Evolutionary conservation across 2,888 invertebrate species (phyloP).

Genomic region (Dynastes maya): DNA sequence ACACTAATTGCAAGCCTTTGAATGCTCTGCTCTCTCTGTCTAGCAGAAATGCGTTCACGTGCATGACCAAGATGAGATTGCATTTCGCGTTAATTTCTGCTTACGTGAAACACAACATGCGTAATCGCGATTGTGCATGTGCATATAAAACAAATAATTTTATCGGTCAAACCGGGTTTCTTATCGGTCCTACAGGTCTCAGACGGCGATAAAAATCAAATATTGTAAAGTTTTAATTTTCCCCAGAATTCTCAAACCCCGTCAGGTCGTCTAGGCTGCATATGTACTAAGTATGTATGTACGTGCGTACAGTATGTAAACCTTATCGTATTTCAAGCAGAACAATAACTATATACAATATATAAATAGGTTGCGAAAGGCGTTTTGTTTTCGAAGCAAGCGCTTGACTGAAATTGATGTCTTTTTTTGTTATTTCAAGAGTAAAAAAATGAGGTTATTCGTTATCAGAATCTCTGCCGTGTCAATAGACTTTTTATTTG

Average conservation of each 20-base stretch:
- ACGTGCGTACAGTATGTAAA: no score
- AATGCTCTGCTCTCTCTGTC: no score
- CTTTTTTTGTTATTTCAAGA: slow-evolving; percentile 43
- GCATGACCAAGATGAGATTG: no score
- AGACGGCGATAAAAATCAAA: slow-evolving; percentile 53
- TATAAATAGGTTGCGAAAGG: slow-evolving; percentile 31
- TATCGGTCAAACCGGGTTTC: slow-evolving; percentile 67
- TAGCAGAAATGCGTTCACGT: no score
- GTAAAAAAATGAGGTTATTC: slow-evolving; percentile 43
- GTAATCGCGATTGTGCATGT: slow-evolving; percentile 29
- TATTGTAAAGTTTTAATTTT: slow-evolving; percentile 55
- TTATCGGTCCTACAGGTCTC: slow-evolving; percentile 54
- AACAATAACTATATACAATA: not conserved
- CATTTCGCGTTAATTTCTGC: slow-evolving; percentile 24
- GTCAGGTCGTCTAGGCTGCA: not conserved
- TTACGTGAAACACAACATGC: slow-evolving; percentile 21
- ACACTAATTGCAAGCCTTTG: no score
- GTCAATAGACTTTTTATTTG: slow-evolving; percentile 46
- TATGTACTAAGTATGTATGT: slow-evolving; percentile 3
- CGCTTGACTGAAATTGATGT: slow-evolving; percentile 38
- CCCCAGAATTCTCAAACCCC: slow-evolving; percentile 52
- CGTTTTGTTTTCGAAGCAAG: slow-evolving; percentile 34
- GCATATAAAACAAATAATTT: slow-evolving; percentile 64
- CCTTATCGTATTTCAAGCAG: no score
- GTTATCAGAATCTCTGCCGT: slow-evolving; percentile 37